These are phyloP conservation scores for Drosophila ohnishii DNA, from an alignment of 1,140 invertebrate species.

Conservation along the genomic window DNA sequence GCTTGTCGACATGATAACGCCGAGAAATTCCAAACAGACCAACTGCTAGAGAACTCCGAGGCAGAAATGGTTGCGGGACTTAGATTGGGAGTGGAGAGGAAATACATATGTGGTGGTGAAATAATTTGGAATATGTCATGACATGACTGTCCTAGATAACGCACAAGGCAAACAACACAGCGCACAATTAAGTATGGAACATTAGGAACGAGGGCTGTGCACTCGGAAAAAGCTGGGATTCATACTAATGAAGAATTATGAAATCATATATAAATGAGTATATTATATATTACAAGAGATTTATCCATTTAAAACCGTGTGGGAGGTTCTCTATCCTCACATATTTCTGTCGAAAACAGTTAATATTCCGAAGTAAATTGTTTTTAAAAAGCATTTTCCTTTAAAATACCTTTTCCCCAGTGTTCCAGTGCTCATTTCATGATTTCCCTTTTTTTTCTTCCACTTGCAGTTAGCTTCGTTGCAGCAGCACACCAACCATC, in stretches of 20 bases:
- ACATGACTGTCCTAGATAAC: constrained; percentile 67
- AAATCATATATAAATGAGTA: background rate
- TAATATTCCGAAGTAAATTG: background rate
- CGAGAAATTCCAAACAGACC: constrained; percentile 19
- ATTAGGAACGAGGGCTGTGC: constrained; percentile 4
- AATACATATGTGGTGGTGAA: constrained; percentile 32
- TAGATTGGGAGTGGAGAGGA: constrained; percentile 42
- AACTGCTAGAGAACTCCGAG: background rate
- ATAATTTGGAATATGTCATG: constrained; percentile 71
- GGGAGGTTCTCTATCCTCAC: background rate
- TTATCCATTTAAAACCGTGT: background rate
- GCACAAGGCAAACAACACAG: constrained; percentile 52
- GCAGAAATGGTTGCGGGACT: background rate
- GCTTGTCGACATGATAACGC: constrained; percentile 67
- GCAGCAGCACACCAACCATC: constrained; percentile 43
- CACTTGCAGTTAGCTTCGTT: constrained; percentile 56
- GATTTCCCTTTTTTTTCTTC: background rate
- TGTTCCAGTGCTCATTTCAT: background rate
- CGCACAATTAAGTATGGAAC: constrained; percentile 20
- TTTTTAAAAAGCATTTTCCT: background rate
- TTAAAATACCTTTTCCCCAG: background rate
- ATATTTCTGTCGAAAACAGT: background rate
- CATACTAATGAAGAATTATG: background rate
- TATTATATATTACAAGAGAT: background rate
- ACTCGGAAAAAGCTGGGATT: constrained; percentile 7